Conservation (phyloP, 2,113 vertebrate genomes). For the sheep (Ovis aries) region DNA sequence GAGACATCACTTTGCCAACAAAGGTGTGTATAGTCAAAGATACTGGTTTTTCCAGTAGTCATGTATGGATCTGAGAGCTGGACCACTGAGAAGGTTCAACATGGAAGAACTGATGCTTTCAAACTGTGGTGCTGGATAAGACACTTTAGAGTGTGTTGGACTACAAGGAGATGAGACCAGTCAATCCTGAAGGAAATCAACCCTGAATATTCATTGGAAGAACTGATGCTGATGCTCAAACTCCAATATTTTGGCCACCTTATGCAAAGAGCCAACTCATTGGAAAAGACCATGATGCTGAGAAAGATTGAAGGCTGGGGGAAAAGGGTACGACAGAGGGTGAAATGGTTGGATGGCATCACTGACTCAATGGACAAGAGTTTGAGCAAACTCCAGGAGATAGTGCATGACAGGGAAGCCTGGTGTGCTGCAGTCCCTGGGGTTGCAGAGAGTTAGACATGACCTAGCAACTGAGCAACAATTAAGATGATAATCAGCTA, state of each 20-base stretch:
- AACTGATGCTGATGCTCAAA: not conserved
- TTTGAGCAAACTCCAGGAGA: not conserved
- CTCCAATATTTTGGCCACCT: not conserved
- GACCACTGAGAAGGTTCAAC: not conserved
- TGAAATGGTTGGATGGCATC: not conserved
- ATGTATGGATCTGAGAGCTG: not conserved
- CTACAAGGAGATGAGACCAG: not conserved
- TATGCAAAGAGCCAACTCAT: not conserved
- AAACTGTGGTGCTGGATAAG: not conserved
- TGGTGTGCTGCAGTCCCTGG: not conserved
- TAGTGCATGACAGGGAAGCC: accelerated
- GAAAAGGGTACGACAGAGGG: not conserved
- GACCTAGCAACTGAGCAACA: not conserved
- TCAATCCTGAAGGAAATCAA: not conserved
- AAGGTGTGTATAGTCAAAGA: not conserved
- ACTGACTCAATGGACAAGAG: accelerated
- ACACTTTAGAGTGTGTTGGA: not conserved
- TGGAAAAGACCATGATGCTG: not conserved
- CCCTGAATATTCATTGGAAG: not conserved
- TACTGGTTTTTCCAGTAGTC: not conserved
- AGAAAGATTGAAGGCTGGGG: not conserved
- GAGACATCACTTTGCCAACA: not conserved
- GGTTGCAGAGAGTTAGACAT: not conserved
- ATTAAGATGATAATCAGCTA: not conserved
- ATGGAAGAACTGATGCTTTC: not conserved